phyloP scores from a whole-genome alignment of 2,797 vertebrate genomes.

The Carcharodon carcharias region DNA sequence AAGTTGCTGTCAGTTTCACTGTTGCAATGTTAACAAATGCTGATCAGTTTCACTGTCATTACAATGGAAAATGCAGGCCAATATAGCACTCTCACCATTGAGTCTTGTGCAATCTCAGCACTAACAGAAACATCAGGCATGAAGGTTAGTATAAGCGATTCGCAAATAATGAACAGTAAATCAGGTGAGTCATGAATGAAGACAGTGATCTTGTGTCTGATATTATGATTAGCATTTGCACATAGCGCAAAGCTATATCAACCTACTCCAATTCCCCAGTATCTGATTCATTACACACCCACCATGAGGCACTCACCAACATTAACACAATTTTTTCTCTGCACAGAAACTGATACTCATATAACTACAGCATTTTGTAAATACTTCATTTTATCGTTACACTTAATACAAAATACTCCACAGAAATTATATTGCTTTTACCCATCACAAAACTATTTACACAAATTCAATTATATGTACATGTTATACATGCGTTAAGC shows the following conservation, averaged over 20 bases:
- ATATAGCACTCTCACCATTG: not conserved
- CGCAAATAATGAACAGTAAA: not conserved
- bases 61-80: not conserved
- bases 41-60: not conserved
- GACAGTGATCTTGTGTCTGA: not conserved
- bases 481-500: not conserved
- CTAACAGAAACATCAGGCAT: not conserved
- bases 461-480: not conserved
- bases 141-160: not conserved
- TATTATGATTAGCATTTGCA: not conserved
- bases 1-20: not conserved
- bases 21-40: no score
- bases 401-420: conserved; percentile 1
- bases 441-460: conserved; percentile 11
- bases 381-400: conserved; percentile 7
- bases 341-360: not conserved
- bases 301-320: not conserved
- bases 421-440: not conserved
- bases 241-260: not conserved
- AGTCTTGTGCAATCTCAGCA: not conserved
- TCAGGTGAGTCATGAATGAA: not conserved
- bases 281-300: not conserved
- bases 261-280: not conserved
- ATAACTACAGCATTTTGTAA: not conserved
- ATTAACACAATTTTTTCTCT: not conserved